Evolutionary conservation across 2,888 invertebrate species (phyloP).

Genomic region (Caradrina kadenii): DNA sequence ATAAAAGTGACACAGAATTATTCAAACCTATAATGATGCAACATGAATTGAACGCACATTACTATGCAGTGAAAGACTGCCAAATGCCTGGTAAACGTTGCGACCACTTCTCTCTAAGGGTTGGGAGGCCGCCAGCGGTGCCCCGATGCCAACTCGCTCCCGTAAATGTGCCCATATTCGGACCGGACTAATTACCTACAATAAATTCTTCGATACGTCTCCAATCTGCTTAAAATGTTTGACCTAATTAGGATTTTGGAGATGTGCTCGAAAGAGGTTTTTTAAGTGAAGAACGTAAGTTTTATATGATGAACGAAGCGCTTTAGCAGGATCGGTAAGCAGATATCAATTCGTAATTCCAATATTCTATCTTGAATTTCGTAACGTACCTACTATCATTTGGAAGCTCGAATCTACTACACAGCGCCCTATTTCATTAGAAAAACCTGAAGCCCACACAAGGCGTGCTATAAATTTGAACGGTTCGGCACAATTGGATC

Average conservation of each 20-base stretch:
- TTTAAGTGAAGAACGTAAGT: conserved; percentile 3
- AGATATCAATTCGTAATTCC: background rate
- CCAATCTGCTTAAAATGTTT: conserved; percentile 60
- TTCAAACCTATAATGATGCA: conserved; percentile 72
- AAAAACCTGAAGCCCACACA: conserved; percentile 10
- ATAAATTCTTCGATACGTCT: conserved; percentile 65
- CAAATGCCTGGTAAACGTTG: conserved; percentile 84
- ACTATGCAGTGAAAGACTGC: conserved; percentile 82
- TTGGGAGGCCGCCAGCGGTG: conserved; percentile 77
- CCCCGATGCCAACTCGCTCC: conserved; percentile 74
- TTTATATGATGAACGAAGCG: background rate
- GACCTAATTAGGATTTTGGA: conserved; percentile 52
- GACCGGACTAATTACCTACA: conserved; percentile 71
- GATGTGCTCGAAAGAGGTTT: conserved; percentile 25
- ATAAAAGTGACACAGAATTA: conserved; percentile 64
- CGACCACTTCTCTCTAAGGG: conserved; percentile 75
- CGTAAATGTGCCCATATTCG: conserved; percentile 73
- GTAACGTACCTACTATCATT: too few species aligned
- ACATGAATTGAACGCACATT: conserved; percentile 77
- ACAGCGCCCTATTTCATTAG: background rate
- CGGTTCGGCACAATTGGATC: too few species aligned
- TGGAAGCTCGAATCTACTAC: too few species aligned
- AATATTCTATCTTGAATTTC: background rate
- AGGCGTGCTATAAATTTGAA: too few species aligned
- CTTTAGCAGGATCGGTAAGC: background rate